phyloP scores from a whole-genome alignment of 2,888 invertebrate species.

The Cristatella mucedo region DNA sequence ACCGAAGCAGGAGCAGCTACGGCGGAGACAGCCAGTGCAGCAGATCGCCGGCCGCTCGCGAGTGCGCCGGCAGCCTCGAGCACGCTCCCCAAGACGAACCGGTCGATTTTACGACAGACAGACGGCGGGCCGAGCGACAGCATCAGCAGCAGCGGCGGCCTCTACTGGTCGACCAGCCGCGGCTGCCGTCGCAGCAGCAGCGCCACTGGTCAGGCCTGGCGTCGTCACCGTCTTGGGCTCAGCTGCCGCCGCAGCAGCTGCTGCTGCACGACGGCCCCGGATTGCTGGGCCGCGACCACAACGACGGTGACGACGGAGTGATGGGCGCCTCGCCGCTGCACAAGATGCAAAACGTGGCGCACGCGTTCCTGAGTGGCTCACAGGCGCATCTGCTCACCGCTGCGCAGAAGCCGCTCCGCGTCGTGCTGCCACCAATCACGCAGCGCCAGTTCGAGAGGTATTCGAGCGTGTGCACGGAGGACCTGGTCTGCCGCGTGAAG shows the following conservation, averaged over 20 bases:
- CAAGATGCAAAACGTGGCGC: constrained; percentile 93
- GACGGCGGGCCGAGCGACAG: too few relatives aligned
- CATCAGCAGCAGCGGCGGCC: too few relatives aligned
- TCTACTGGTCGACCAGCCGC: too few relatives aligned
- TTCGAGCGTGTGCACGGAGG: constrained; percentile 92
- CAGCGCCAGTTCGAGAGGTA: constrained; percentile 97
- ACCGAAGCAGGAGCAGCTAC: too few relatives aligned
- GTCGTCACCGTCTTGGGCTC: too few relatives aligned
- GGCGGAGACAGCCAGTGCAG: too few relatives aligned
- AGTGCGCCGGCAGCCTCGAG: too few relatives aligned
- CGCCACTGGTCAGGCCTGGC: constrained; percentile 37
- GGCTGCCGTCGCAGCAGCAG: too few relatives aligned
- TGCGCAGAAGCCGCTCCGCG: constrained; percentile 72
- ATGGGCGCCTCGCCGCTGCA: constrained; percentile 73
- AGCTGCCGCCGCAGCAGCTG: constrained; percentile 14
- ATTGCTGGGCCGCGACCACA: constrained; percentile 46
- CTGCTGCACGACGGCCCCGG: constrained; percentile 14
- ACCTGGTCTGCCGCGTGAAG: constrained; percentile 57
- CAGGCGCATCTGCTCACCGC: constrained; percentile 39
- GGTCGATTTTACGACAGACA: too few relatives aligned
- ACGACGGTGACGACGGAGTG: constrained; percentile 57
- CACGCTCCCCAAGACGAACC: too few relatives aligned
- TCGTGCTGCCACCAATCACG: constrained; percentile 89
- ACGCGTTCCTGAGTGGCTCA: constrained; percentile 67
- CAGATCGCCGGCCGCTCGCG: too few relatives aligned